These are phyloP conservation scores for Ceratotherium simum DNA, from an alignment of 2,113 vertebrate genomes.

Conservation along the genomic window DNA sequence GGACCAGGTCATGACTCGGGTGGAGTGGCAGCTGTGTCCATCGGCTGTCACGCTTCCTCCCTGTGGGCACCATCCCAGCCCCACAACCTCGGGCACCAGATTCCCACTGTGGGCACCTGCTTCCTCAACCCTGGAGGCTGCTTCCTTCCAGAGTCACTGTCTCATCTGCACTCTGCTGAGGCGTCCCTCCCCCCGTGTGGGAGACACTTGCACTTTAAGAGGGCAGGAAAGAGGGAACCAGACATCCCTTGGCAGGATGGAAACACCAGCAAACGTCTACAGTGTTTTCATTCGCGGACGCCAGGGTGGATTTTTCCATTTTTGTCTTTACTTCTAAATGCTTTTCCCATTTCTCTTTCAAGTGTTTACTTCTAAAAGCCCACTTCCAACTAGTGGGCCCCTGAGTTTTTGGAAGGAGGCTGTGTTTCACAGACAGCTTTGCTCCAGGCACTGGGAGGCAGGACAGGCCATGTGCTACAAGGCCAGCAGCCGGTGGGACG, in stretches of 20 bases:
- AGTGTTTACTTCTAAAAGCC: background rate
- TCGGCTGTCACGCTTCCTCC: accelerated
- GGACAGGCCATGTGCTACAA: background rate
- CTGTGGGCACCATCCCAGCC: background rate
- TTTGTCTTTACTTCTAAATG: background rate
- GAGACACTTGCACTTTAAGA: background rate
- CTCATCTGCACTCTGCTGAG: slow-evolving; percentile 43
- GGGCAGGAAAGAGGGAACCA: slow-evolving; percentile 42
- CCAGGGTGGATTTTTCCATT: slow-evolving; percentile 49
- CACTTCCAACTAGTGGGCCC: background rate
- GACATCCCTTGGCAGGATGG: slow-evolving; percentile 47
- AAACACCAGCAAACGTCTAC: slow-evolving; percentile 58
- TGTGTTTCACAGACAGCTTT: background rate
- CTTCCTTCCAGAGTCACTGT: background rate
- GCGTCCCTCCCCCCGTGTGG: background rate
- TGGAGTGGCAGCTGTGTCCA: background rate
- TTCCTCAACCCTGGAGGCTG: background rate
- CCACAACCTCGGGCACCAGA: background rate
- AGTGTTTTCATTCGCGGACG: background rate
- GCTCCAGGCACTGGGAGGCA: accelerated
- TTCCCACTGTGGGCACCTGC: background rate
- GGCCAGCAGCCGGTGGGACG: background rate
- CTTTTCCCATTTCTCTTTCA: slow-evolving; percentile 12
- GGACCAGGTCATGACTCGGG: background rate
- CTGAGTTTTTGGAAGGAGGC: background rate